Conservation (phyloP, 53 echinoderm and acorn worm species). For the Antedon mediterranea region DNA sequence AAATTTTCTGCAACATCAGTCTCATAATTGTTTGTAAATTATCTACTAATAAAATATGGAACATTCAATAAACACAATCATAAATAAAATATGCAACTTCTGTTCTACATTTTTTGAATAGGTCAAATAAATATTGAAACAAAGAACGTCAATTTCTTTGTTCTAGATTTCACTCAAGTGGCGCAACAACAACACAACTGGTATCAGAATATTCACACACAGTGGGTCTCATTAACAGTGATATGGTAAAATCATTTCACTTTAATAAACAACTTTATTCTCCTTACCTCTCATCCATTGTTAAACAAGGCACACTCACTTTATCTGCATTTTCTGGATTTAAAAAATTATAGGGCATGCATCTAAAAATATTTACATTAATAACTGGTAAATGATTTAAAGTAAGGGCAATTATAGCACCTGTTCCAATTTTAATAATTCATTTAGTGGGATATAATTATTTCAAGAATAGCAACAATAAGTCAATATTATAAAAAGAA, state of each 20-base stretch:
- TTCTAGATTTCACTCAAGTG: not conserved
- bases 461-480: no score
- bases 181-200: not conserved
- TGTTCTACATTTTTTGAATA: not conserved
- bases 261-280: not conserved
- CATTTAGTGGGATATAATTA: no score
- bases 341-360: no score
- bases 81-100: not conserved
- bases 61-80: not conserved
- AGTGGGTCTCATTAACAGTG: not conserved
- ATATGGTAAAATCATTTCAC: not conserved
- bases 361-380: no score
- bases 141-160: not conserved
- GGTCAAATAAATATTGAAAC: not conserved
- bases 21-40: not conserved
- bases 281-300: no score
- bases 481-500: no score
- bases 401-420: no score
- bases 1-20: no score
- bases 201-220: not conserved
- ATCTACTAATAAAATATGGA: not conserved
- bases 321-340: no score
- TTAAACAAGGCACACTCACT: no score
- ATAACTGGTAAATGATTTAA: no score
- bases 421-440: no score